Evolutionary conservation across 2,113 vertebrate genomes (phyloP).

Genomic region (Bubo scandiacus): DNA sequence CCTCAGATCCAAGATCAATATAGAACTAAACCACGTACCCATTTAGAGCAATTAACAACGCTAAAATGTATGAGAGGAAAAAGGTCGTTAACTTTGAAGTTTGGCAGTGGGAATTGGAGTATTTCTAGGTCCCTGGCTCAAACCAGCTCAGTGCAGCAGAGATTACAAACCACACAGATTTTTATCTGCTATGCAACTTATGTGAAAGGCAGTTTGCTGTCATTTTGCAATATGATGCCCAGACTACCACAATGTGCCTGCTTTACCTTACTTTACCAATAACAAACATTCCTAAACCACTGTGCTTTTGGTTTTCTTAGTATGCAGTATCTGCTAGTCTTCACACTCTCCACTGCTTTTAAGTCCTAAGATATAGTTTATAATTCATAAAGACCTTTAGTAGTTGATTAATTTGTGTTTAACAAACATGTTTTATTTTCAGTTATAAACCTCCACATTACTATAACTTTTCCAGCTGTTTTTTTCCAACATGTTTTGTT

Average conservation of each 20-base stretch:
- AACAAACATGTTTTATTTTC: background rate
- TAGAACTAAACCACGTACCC: background rate
- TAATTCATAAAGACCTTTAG: background rate
- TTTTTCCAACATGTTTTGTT: constrained; percentile 9
- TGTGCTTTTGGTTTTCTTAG: background rate
- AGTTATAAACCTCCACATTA: background rate
- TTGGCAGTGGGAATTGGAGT: background rate
- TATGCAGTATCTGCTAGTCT: background rate
- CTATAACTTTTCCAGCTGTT: background rate
- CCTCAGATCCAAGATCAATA: background rate
- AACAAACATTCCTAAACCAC: background rate
- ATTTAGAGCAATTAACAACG: background rate
- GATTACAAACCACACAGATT: background rate
- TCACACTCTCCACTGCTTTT: background rate
- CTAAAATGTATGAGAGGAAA: background rate
- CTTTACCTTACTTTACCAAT: background rate
- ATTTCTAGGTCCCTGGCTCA: background rate
- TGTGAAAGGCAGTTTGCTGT: background rate
- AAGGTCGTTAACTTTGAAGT: background rate
- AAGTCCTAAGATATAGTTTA: background rate
- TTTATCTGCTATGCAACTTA: background rate
- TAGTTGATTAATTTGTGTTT: background rate
- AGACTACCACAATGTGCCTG: background rate
- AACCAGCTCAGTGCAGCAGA: background rate
- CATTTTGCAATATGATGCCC: background rate